Evolutionary conservation across 2,797 vertebrate species (phyloP).

Genomic region (Trachops cirrhosus): DNA sequence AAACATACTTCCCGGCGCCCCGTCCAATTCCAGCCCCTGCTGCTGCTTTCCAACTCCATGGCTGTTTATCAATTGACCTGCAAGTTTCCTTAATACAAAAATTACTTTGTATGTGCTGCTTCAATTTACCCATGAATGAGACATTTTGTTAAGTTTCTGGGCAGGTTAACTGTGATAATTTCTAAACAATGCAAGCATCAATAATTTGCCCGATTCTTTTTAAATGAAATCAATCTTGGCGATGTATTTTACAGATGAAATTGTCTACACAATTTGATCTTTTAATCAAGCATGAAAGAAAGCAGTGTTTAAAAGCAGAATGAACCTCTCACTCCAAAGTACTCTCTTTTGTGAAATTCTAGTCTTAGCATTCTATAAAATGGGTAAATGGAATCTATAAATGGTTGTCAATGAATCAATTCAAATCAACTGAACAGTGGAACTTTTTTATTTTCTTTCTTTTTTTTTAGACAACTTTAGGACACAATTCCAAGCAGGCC

Average conservation of each 20-base stretch:
- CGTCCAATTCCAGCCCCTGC: too few relatives aligned
- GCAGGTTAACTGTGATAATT: background rate
- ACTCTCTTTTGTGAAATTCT: background rate
- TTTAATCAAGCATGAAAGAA: background rate
- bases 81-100: background rate
- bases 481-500: background rate
- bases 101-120: background rate
- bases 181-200: background rate
- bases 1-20: background rate
- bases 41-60: background rate
- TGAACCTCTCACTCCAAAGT: background rate
- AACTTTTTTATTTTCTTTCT: background rate
- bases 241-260: background rate
- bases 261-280: background rate
- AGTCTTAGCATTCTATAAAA: background rate
- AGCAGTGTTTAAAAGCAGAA: background rate
- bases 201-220: background rate
- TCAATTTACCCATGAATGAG: background rate
- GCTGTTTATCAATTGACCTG: conserved; percentile 42
- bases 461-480: background rate
- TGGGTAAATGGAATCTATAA: background rate
- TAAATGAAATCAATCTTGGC: background rate
- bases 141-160: background rate
- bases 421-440: background rate
- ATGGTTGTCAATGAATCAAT: background rate